These are phyloP conservation scores for Cantharis lateralis DNA, from an alignment of 2,888 invertebrate genomes.

Conservation along the genomic window DNA sequence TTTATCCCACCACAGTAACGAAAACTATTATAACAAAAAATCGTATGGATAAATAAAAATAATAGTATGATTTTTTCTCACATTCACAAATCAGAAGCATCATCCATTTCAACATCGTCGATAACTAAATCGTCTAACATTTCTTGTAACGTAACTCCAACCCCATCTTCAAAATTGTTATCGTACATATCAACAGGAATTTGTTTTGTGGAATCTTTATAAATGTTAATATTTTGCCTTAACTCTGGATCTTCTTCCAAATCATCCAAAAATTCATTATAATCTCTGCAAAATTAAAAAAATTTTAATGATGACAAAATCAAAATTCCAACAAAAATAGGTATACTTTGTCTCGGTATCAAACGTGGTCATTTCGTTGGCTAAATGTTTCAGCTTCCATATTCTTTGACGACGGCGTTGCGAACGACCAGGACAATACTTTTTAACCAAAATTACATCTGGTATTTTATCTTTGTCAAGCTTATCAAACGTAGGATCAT, in stretches of 20 bases:
- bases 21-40: neutral
- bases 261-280: constrained; percentile 95
- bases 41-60: neutral
- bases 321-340: neutral
- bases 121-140: constrained; percentile 91
- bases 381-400: constrained; percentile 93
- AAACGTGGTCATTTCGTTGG: constrained; percentile 66
- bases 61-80: neutral
- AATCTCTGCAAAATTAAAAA: constrained; percentile 70
- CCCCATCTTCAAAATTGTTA: constrained; percentile 68
- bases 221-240: constrained; percentile 93
- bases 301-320: constrained; percentile 3
- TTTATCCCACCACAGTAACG: neutral
- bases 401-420: constrained; percentile 73
- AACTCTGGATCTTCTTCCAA: constrained; percentile 92
- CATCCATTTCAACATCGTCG: constrained; percentile 76
- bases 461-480: constrained; percentile 72
- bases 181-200: constrained; percentile 63
- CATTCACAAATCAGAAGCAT: neutral
- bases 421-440: constrained; percentile 77
- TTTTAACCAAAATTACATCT: constrained; percentile 94
- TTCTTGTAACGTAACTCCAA: constrained; percentile 84
- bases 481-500: constrained; percentile 87
- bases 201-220: constrained; percentile 64
- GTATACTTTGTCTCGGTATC: constrained; percentile 67